These are phyloP conservation scores for Meloidogyne chitwoodi DNA, from an alignment of 1,140 invertebrate genomes.

Conservation along the genomic window DNA sequence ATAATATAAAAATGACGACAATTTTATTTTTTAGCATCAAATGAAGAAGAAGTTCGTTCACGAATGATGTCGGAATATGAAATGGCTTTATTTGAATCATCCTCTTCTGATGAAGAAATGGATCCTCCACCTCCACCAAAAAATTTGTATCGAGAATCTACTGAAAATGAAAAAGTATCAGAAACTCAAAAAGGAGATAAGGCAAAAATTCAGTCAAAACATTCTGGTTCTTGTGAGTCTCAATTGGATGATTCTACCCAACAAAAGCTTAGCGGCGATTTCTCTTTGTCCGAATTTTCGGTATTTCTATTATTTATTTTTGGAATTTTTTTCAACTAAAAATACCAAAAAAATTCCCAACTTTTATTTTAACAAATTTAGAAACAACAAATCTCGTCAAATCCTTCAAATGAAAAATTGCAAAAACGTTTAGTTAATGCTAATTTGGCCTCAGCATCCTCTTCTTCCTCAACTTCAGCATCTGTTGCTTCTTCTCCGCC, in stretches of 20 bases:
- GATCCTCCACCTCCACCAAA: slow-evolving; percentile 18
- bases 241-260: not conserved
- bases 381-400: not conserved
- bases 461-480: not conserved
- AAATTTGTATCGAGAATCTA: not conserved
- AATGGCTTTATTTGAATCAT: slow-evolving; percentile 11
- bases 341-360: no score
- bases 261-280: not conserved
- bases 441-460: not conserved
- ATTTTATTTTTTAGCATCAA: slow-evolving; percentile 15
- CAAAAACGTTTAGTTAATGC: not conserved
- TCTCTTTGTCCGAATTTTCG: not conserved
- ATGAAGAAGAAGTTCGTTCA: slow-evolving; percentile 13
- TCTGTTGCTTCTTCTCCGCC: not conserved
- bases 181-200: not conserved
- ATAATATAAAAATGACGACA: no score
- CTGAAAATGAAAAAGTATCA: not conserved
- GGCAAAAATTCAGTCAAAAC: not conserved
- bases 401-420: not conserved
- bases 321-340: no score
- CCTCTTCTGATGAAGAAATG: slow-evolving; percentile 13
- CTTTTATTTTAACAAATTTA: not conserved
- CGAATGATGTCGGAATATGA: slow-evolving; percentile 16
- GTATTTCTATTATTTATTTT: not conserved
- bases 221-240: not conserved